Conservation (phyloP, 1,140 invertebrate species). For the Drosophila jambulina region DNA sequence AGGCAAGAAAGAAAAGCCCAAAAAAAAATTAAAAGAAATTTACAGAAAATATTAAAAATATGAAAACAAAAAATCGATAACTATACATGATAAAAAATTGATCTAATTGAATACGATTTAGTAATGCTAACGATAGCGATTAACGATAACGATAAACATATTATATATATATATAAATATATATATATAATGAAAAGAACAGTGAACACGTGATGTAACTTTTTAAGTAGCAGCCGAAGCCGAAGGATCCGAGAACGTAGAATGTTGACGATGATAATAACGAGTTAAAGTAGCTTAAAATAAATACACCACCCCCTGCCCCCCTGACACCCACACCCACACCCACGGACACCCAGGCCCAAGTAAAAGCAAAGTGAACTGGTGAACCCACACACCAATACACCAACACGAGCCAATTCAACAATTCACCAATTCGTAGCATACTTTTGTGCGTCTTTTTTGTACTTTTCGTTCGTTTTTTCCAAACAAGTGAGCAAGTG, state of each 20-base stretch:
- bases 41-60: slow-evolving; percentile 59
- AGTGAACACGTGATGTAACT: slow-evolving; percentile 83
- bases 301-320: slow-evolving; percentile 8
- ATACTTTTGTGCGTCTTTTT: slow-evolving; percentile 60
- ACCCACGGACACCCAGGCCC: slow-evolving; percentile 23
- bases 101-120: slow-evolving; percentile 65
- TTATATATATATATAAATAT: slow-evolving; percentile 24
- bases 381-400: slow-evolving; percentile 25
- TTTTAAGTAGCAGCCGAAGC: slow-evolving; percentile 72
- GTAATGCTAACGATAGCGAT: slow-evolving; percentile 56
- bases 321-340: neutral
- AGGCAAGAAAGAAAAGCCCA: slow-evolving; percentile 48
- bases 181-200: slow-evolving; percentile 70
- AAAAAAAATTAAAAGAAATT: slow-evolving; percentile 49
- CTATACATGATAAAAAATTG: slow-evolving; percentile 53
- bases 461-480: neutral
- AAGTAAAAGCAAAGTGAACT: slow-evolving; percentile 68
- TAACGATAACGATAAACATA: slow-evolving; percentile 52
- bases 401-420: slow-evolving; percentile 1
- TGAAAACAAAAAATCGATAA: slow-evolving; percentile 68
- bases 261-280: slow-evolving; percentile 72
- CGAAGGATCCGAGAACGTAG: slow-evolving; percentile 50
- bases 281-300: slow-evolving; percentile 65
- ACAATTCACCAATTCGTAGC: slow-evolving; percentile 31
- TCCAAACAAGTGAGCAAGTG: slow-evolving; percentile 14